Evolutionary conservation across 2,113 vertebrate species (phyloP), one percentile per base, ranked within the genome.

Genomic region (Melanostigma gelatinosum): DNA sequence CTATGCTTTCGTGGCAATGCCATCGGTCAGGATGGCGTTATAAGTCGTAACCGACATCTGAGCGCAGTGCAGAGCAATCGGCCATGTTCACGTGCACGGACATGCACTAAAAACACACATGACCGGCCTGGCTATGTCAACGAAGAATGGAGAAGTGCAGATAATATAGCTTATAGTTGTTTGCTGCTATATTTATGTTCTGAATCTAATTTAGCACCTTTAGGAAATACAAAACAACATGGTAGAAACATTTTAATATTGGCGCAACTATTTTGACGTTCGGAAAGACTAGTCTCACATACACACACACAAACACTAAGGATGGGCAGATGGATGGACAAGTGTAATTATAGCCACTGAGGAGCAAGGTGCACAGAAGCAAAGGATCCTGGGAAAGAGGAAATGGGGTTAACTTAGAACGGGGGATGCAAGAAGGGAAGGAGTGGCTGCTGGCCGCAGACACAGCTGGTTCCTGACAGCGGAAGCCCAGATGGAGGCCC

Each of bases 391-490:
- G 42, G 36, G 46, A 77, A 70, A 20, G n/a, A 64, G 74, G 48
- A 42, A 34, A 6, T 10, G n/a, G 38, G 55, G 34, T 27, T 63
- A 18, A 50, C 48, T 65, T 46, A 60, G 64, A 71, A 62, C 6
- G 7, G 58, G 75, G 46, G 70, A 72, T 80, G 58, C 63, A 85
- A 74, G 32, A 57, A 68, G 70, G 85, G 75, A 82, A 85, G 75
- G 76, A 80, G 74, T 58, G 61, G 76, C 71, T 82, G 68, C 77
- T 64, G 86, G 82, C 88, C 74, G 2, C 85, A 89, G 82, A 86
- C 87, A 85, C 96, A 97, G 96, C 96, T 97, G 97, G 96, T 97
- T 97, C 96, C 96, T 96, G 96, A 93, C 79, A 93, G 93, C 94
- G 95, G 96, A 96, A 96, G 91, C 92, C 85, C 79, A 84, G 89